phyloP scores from a whole-genome alignment of 2,888 invertebrate species.

The Pyralis farinalis region DNA sequence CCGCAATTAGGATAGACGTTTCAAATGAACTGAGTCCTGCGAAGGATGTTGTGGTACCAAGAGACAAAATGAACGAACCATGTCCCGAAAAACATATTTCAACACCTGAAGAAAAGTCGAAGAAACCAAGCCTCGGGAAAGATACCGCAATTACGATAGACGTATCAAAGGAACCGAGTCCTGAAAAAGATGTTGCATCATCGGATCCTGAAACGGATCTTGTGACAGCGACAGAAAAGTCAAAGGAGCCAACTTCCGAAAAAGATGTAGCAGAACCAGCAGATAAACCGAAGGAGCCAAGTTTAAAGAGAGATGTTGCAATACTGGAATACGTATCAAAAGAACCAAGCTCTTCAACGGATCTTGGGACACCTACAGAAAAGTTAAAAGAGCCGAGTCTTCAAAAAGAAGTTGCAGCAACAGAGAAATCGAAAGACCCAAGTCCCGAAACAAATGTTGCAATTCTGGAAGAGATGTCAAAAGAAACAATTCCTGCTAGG shows the following conservation, averaged over 20 bases:
- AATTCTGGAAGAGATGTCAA: slow-evolving; percentile 1
- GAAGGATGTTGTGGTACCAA: slow-evolving; percentile 1
- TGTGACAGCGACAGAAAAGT: background rate
- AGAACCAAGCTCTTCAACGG: background rate
- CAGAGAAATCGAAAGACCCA: slow-evolving; percentile 5
- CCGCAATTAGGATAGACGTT: slow-evolving; percentile 3
- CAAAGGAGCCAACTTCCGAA: slow-evolving; percentile 15
- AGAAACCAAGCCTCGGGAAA: slow-evolving; percentile 14
- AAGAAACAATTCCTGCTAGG: slow-evolving; percentile 5
- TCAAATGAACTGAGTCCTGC: slow-evolving; percentile 5
- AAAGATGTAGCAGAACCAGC: slow-evolving; percentile 4
- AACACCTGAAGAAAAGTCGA: slow-evolving; percentile 7
- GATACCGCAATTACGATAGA: background rate
- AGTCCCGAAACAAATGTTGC: slow-evolving; percentile 4
- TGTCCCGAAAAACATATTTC: slow-evolving; percentile 7
- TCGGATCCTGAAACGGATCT: slow-evolving; percentile 5
- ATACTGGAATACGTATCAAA: background rate
- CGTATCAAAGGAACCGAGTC: background rate
- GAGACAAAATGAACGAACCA: background rate
- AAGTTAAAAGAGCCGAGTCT: background rate
- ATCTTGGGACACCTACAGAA: background rate
- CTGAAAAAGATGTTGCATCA: slow-evolving; percentile 6
- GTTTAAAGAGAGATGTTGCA: slow-evolving; percentile 3
- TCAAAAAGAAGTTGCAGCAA: background rate
- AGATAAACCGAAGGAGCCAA: slow-evolving; percentile 6